Evolutionary conservation across 2,797 vertebrate species (phyloP), one percentile per base, ranked within the genome.

Genomic region (Huso huso): DNA sequence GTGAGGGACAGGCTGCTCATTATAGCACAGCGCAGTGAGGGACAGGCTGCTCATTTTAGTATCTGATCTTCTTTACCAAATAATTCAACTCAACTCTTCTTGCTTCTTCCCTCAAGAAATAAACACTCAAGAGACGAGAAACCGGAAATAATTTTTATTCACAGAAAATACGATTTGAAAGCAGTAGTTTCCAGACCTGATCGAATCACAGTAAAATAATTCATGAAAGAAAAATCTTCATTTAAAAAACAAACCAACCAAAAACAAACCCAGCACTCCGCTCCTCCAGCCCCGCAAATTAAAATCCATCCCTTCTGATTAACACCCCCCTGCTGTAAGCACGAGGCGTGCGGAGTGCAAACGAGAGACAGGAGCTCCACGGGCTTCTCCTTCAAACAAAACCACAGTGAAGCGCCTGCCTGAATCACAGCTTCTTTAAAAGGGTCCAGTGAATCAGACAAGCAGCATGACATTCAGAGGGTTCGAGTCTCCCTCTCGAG

Each of bases 131-230:
- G 23, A 37, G 23, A 37, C 4, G 23, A 37, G 23, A 37, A 37
- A 37, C 23, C 2, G 15, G 23, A 37, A 37, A 37, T 37, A 2
- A 55, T 55, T 55, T 55, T 66, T 57, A 66, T 66, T 66, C 9
- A 2, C 55, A 66, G 55, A 58, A 37, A 59, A 66, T 37, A 15
- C 37, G n/a, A 18, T 59, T 66, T 59, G 3, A 66, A 66, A 66
- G 65, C 37, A 66, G 13, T 49, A 13, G 23, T 18, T 59, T 48
- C 55, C 11, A 66, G 48, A 48, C 57, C 15, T 66, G 55, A 66
- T 66, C n/a, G 15, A 52, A 59, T 60, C 53, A 59, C 53, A 66
- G 37, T 59, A 58, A 52, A 48, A 12, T 37, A 37, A 37, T 37
- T 37, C 1, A 37, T 2, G 2, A 37, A 37, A 48, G n/a, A 18